phyloP scores from a whole-genome alignment of 1,140 invertebrate species.

The Globodera ellingtonae region DNA sequence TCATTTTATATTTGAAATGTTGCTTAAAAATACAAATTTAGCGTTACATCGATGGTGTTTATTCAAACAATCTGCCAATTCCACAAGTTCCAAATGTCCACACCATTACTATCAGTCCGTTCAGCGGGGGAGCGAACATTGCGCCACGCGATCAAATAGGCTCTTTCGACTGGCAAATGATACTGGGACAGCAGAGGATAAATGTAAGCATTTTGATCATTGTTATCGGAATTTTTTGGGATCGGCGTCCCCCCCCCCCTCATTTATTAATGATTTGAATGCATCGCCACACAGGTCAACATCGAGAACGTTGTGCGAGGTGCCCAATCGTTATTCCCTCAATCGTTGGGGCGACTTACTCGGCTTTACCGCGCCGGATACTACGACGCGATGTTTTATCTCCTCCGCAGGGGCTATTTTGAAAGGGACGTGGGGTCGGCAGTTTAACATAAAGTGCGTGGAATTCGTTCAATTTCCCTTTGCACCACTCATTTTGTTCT shows the following conservation, averaged over 20 bases:
- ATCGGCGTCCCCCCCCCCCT: no score
- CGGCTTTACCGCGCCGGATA: conserved; percentile 66
- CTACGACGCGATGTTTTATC: conserved; percentile 65
- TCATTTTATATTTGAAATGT: neutral
- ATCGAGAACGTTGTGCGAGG: conserved; percentile 65
- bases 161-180: conserved; percentile 60
- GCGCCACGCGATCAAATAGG: conserved; percentile 53
- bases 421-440: conserved; percentile 55
- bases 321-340: conserved; percentile 66
- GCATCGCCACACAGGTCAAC: conserved; percentile 60
- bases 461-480: no score
- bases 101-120: conserved; percentile 67
- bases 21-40: conserved; percentile 56
- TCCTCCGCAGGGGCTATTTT: conserved; percentile 62
- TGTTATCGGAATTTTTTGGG: no score
- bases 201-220: conserved; percentile 35
- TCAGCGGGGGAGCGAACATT: conserved; percentile 57
- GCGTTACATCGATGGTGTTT: conserved; percentile 67
- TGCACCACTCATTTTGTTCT: no score
- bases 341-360: conserved; percentile 56
- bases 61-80: conserved; percentile 66
- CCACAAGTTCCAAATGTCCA: conserved; percentile 60
- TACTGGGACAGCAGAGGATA: conserved; percentile 46
- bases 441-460: conserved; percentile 17
- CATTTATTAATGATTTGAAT: no score